Evolutionary conservation across 2,888 invertebrate species (phyloP).

Genomic region (Erebia ligea): DNA sequence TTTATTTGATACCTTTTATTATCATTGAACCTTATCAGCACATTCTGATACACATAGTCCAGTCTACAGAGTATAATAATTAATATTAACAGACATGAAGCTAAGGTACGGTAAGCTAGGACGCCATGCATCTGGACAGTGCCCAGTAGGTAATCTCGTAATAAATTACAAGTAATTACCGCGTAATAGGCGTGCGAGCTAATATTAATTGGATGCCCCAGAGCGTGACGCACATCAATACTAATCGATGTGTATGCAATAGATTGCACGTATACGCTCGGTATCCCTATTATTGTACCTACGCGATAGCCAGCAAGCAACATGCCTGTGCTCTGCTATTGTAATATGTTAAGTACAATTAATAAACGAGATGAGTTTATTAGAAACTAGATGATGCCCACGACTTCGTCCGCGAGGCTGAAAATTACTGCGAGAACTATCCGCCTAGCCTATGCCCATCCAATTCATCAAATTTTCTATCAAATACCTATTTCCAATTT

Average conservation of each 20-base stretch:
- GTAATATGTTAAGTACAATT: neutral
- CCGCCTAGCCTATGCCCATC: too few relatives aligned
- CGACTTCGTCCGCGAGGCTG: too few relatives aligned
- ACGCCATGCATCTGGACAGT: conserved; percentile 6
- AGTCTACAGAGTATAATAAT: neutral
- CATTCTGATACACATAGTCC: neutral
- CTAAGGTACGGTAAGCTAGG: too few relatives aligned
- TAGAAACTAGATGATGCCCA: too few relatives aligned
- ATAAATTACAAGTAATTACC: conserved; percentile 41
- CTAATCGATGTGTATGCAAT: conserved; percentile 36
- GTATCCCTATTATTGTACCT: conserved; percentile 14
- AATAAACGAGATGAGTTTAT: neutral
- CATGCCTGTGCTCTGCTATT: conserved; percentile 7
- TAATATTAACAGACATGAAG: neutral
- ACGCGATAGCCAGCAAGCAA: neutral
- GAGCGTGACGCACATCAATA: conserved; percentile 39
- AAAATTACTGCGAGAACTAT: too few relatives aligned
- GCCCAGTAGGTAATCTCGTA: conserved; percentile 25
- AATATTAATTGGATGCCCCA: conserved; percentile 41
- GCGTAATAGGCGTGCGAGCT: conserved; percentile 35
- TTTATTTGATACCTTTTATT: neutral
- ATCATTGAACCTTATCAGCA: neutral
- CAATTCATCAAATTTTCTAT: too few relatives aligned
- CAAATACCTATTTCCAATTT: too few relatives aligned
- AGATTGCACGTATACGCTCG: conserved; percentile 19